Base-by-base conservation (phyloP, 2,888 invertebrate genomes). In the Cheilosia pagana region DNA sequence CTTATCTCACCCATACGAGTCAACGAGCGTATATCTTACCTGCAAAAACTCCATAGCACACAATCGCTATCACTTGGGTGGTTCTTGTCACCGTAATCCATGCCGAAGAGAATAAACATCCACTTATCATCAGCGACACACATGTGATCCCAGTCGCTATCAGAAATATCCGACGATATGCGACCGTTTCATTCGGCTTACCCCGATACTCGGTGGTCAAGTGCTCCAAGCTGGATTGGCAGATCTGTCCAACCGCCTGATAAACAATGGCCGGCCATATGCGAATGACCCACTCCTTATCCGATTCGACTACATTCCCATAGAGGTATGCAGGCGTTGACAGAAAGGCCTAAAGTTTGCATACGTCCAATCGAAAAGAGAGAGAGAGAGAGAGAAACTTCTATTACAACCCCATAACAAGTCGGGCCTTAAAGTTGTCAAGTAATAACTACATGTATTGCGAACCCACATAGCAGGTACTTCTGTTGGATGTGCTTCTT, bases 401-500 rank as follows among this genome's bases (percentile, higher is more conserved):
- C 72, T 79, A 72, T 79, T 57, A 75, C 63, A 74, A 78, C 7
- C 67, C 55, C 39, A 72, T 70, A 57, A 75, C 68, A 65, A 79
- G 65, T 59, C 52, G 59, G 53, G 19, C 21, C 65, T 67, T 41
- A 67, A 50, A 35, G 43, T 35, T 35, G 87, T 81, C 53, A 77
- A 74, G 74, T 68, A 81, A 60, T 87, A 87, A 89, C 87, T 91
- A 92, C 91, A 89, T 92, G 91, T 88, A 92, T 91, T 86, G 90
- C 91, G 88, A 92, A 91, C 86, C 91, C 91, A 89, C 92, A 92
- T 87, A 92, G 88, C 89, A 92, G 90, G 88, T 91, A 92, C 88
- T 92, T 92, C 88, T 92, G 91, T 88, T 91, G 92, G 76, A 92
- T 90, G 88, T 92, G 91, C 87, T 91, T 91, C 87, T 92, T 92